These are phyloP conservation scores for Rhopalosiphum maidis DNA, from an alignment of 1,140 invertebrate species.

Conservation along the genomic window DNA sequence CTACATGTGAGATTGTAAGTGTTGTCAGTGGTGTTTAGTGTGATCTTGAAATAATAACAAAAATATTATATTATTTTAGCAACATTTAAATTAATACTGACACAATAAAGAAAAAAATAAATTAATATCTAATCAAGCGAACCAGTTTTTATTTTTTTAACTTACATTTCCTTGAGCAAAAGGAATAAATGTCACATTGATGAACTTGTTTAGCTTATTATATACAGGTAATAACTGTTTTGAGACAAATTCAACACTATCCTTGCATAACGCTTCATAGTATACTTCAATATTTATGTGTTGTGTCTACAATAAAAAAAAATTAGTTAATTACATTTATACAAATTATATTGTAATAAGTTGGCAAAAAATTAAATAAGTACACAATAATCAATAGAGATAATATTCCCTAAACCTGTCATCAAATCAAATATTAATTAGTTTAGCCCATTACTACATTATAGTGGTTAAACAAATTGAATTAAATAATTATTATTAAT, in stretches of 20 bases:
- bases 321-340: not conserved
- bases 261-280: not conserved
- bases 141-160: not conserved
- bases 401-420: not conserved
- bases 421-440: too few relatives aligned
- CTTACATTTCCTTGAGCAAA: constrained; percentile 26
- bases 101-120: not conserved
- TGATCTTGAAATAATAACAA: constrained; percentile 19
- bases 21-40: not conserved
- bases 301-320: not conserved
- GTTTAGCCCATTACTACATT: too few relatives aligned
- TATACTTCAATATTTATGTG: not conserved
- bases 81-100: not conserved
- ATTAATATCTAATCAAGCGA: not conserved
- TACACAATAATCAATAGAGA: not conserved
- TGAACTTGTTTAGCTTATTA: not conserved
- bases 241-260: not conserved
- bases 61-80: not conserved
- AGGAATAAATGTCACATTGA: not conserved
- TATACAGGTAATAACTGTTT: not conserved
- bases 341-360: not conserved
- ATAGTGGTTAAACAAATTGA: not conserved
- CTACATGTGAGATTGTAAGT: not conserved
- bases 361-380: not conserved
- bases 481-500: not conserved